phyloP scores from a whole-genome alignment of 2,888 invertebrate genomes.

The Melieria omissa region DNA sequence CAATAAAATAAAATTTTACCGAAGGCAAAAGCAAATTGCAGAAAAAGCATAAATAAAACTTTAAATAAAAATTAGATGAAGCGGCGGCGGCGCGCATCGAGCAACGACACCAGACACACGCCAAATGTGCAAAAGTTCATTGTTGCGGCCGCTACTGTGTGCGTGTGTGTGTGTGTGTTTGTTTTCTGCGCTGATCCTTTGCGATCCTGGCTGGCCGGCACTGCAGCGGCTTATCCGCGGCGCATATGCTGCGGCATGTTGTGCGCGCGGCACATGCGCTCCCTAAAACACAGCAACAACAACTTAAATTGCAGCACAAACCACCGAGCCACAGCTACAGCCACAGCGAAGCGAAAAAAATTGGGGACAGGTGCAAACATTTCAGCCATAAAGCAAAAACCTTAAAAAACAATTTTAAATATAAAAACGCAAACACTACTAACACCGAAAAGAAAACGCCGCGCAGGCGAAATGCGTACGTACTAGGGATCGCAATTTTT shows the following conservation, averaged over 20 bases:
- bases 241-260: conserved; percentile 22
- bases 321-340: conserved; percentile 5
- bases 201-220: background rate
- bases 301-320: conserved; percentile 20
- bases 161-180: conserved; percentile 15
- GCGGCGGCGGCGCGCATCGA: background rate
- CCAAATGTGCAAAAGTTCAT: conserved; percentile 19
- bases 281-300: background rate
- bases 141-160: background rate
- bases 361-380: conserved; percentile 45
- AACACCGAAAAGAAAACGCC: no score
- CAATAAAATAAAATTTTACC: no score
- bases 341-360: conserved; percentile 38
- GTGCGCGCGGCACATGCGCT: conserved; percentile 15
- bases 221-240: conserved; percentile 20
- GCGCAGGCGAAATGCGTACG: no score
- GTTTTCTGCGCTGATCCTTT: conserved; percentile 16
- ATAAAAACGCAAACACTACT: no score
- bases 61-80: no score
- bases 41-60: no score
- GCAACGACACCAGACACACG: conserved; percentile 21
- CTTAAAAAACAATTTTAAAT: background rate
- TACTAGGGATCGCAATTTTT: no score
- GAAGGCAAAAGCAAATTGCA: no score
- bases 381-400: conserved; percentile 1